Conservation (phyloP, 2,113 vertebrate genomes). For the Ciconia stormi region DNA sequence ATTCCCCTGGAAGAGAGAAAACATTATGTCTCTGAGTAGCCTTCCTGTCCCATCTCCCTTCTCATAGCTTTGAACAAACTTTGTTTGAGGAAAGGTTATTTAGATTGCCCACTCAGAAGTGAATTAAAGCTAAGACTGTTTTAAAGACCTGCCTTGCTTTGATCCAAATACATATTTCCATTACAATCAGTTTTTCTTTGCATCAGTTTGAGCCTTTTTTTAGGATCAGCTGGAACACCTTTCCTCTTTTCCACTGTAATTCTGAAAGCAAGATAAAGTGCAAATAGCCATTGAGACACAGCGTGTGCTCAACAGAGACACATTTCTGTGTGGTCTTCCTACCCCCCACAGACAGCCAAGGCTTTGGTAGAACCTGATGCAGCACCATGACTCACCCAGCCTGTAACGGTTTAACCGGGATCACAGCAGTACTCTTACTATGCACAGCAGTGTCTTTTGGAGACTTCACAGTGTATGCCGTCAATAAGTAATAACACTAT, state of each 20-base stretch:
- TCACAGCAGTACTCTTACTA: slow-evolving; percentile 30
- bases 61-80: not conserved
- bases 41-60: not conserved
- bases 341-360: not conserved
- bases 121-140: not conserved
- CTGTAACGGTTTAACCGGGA: slow-evolving; percentile 7
- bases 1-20: not conserved
- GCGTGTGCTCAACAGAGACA: not conserved
- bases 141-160: not conserved
- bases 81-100: not conserved
- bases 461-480: not conserved
- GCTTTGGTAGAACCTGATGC: not conserved
- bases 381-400: not conserved
- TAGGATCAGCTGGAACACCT: not conserved
- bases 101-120: not conserved
- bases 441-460: slow-evolving; percentile 12
- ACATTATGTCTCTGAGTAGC: not conserved
- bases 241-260: not conserved
- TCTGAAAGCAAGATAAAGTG: not conserved
- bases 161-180: not conserved
- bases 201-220: not conserved
- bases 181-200: not conserved
- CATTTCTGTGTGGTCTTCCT: not conserved
- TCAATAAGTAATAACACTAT: slow-evolving; percentile 52
- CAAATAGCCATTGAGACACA: not conserved